Base-by-base conservation (phyloP, 2,888 invertebrate genomes). In the Andrena haemorrhoa region DNA sequence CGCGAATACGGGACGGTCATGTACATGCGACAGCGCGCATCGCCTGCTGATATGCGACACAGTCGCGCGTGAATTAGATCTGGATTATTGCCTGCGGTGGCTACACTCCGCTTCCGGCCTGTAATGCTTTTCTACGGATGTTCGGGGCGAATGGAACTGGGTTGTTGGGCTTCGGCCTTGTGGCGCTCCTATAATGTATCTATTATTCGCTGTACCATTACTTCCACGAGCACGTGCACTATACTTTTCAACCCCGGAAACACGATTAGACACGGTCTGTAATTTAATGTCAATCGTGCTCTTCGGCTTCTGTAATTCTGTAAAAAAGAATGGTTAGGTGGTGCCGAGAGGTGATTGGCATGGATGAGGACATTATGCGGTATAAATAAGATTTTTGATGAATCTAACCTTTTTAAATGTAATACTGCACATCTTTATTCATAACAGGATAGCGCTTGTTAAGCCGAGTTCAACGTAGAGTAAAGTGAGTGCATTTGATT, bases 11-110 rank as follows among this genome's bases (percentile, higher is more conserved):
- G 31, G 31, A n/a, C 49, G 72, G 49, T 78, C 78, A 73, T 72
- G 63, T 49, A 64, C 35, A 63, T 31, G 61, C 68, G 49, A 61
- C 60, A 41, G 47, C 49, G 23, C 4, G 70, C 56, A 51, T 60
- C 58, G 47, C 35, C 33, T 60, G 61, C 49, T 60, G 72, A 72
- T 51, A 68, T 60, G 71, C 61, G 63, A 68, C 71, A 66, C 64
- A 56, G 51, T 56, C 56, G 47, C 61, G 58, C 78, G 73, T 63
- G 85, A 82, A 83, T 85, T 83, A 81, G 85, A 88, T 86, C 84
- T 88, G 86, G 84, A 88, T 87, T 87, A 88, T 87, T 85, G 86
- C 82, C 83, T 84, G 75, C 76, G 78, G 78, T 81, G 76, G 83
- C 79, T 77, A 83, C 65, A 68, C 78, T 79, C 68, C 81, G 72